These are phyloP conservation scores for Patella depressa DNA, from an alignment of 2,888 invertebrate genomes.

Conservation along the genomic window DNA sequence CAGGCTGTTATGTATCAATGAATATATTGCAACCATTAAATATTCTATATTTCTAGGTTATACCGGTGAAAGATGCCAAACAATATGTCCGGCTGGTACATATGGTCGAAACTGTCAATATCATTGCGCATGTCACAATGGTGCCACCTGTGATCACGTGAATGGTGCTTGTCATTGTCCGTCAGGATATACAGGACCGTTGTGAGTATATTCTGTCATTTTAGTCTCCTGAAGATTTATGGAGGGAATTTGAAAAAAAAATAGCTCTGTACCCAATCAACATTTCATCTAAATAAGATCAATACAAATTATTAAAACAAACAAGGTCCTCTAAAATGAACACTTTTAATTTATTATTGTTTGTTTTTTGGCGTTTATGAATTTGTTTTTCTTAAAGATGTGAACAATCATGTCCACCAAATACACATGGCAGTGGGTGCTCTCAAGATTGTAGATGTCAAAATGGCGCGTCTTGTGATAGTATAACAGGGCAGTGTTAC, in stretches of 20 bases:
- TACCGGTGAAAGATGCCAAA: conserved; percentile 34
- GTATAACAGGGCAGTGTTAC: conserved; percentile 38
- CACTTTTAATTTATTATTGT: neutral
- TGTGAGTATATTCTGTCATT: conserved; percentile 31
- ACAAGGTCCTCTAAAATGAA: no score
- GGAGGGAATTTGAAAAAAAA: no score
- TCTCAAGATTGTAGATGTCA: conserved; percentile 38
- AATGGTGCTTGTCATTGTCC: conserved; percentile 52
- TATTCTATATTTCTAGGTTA: conserved; percentile 14
- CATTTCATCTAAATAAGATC: neutral
- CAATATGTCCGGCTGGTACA: conserved; percentile 32
- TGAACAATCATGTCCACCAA: conserved; percentile 33
- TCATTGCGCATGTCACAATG: conserved; percentile 55
- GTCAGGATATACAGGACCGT: conserved; percentile 42
- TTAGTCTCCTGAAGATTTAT: no score
- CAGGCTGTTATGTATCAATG: no score
- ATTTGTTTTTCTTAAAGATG: conserved; percentile 32
- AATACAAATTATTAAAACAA: no score
- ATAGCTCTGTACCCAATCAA: no score
- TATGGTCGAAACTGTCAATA: conserved; percentile 42
- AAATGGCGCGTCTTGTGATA: conserved; percentile 39
- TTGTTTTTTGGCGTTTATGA: conserved; percentile 1
- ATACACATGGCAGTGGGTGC: conserved; percentile 39
- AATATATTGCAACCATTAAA: no score
- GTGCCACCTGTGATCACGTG: conserved; percentile 43